Base-by-base conservation (phyloP, 2,888 invertebrate species). In the Thymelicus acteon region DNA sequence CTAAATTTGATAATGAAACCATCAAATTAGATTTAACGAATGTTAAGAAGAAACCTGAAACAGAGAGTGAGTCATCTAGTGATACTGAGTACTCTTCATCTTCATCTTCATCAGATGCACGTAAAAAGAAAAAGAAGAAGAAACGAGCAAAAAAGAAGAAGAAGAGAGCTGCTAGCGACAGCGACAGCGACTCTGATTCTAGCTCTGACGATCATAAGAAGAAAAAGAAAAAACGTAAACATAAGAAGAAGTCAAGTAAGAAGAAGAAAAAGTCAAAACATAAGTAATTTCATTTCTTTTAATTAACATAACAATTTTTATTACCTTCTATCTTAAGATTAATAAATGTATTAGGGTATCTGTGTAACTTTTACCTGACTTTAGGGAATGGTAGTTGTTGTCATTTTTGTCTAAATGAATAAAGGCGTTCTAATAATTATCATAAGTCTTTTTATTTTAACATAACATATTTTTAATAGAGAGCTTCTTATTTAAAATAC, bases 251-350 rank as follows among this genome's bases (percentile, higher is more conserved):
- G 79, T 95, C 95, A 39, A 93, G 94, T 78, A 96, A 96, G 83
- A 97, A 96, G 85, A 96, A 96, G 90, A 97, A 96, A 85, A 96
- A 96, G 86, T 94, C 95, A 74, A 93, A 93, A 80, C 92, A 93
- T 85, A 93, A 93, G 86, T 92, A 87, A 84, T 72, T 74, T 57
- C 52, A 47, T 72, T 64, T 49, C 39, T 13, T 66, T 65, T 7
- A 69, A 49, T 49, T 61, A 58, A 65, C 49, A 49, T 68, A 54
- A 52, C 57, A 58, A 39, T 73, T 71, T 67, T 71, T 58, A 40
- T 71, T 73, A 71, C 72, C 70, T 73, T 64, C 67, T 73, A 74
- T 73, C 67, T 72, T 73, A 67, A 72, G 72, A 67, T 72, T 72
- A 63, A 66, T 52, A 44, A 71, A 63, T 72, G 61, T 67, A 39